phyloP scores from a whole-genome alignment of 2,797 vertebrate genomes.

The Iguana delicatissima region DNA sequence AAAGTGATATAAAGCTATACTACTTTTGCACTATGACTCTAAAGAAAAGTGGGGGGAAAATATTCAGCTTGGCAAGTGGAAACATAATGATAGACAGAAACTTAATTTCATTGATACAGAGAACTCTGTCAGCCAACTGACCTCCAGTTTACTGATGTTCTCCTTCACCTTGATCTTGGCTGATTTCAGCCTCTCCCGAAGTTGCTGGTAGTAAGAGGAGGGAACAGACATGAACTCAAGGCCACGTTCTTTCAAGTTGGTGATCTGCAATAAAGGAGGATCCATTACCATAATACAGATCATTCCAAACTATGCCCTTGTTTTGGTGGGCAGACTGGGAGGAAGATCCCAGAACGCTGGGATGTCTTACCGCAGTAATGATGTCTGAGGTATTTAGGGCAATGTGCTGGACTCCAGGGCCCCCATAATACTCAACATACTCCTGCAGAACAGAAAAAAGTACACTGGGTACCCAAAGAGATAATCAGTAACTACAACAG shows the following conservation, averaged over 20 bases:
- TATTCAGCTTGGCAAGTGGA: too few relatives aligned
- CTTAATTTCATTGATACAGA: too few relatives aligned
- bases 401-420: slow-evolving; percentile 95
- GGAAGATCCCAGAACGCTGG: not conserved
- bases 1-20: too few relatives aligned
- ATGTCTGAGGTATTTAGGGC: slow-evolving; percentile 95
- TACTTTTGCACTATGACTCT: too few relatives aligned
- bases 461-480: fast-evolving
- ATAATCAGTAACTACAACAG: too few relatives aligned
- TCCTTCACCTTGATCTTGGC: slow-evolving; percentile 92
- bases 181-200: slow-evolving; percentile 87
- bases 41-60: too few relatives aligned
- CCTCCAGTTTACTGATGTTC: slow-evolving; percentile 88
- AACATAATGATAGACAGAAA: too few relatives aligned
- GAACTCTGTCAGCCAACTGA: slow-evolving; percentile 63
- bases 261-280: slow-evolving; percentile 82
- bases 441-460: slow-evolving; percentile 80
- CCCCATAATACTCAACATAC: slow-evolving; percentile 95
- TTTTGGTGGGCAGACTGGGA: not conserved
- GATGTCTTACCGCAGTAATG: slow-evolving; percentile 86
- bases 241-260: slow-evolving; percentile 90
- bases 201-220: slow-evolving; percentile 88
- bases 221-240: slow-evolving; percentile 93
- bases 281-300: not conserved
- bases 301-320: too few relatives aligned